Evolutionary conservation across 1,140 invertebrate species (phyloP).

Genomic region (Colletes gigas): DNA sequence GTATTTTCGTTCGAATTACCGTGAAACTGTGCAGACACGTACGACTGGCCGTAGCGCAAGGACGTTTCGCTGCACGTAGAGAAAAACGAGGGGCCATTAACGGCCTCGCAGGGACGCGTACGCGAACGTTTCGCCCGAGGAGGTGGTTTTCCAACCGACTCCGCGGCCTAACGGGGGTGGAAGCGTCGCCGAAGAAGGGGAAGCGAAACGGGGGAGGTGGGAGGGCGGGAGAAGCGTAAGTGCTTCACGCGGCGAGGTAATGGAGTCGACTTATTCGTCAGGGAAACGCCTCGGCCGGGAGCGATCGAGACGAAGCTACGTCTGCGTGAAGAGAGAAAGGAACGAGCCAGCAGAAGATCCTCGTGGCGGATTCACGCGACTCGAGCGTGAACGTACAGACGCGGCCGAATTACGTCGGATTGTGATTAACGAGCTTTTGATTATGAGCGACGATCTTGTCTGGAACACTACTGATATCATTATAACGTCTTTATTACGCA

Average conservation of each 20-base stretch:
- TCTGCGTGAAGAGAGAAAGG: neutral
- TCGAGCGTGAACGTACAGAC: neutral
- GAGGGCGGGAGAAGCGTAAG: constrained; percentile 38
- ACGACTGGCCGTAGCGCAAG: constrained; percentile 30
- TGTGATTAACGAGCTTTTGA: constrained; percentile 59
- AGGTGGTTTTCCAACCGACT: constrained; percentile 54
- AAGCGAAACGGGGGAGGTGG: neutral
- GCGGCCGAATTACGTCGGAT: constrained; percentile 30
- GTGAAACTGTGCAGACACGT: constrained; percentile 70
- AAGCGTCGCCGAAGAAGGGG: constrained; percentile 22
- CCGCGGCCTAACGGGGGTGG: neutral
- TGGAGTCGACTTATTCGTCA: constrained; percentile 66
- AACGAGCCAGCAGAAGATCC: constrained; percentile 17
- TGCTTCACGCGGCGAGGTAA: constrained; percentile 66
- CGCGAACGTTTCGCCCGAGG: constrained; percentile 45
- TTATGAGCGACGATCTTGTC: neutral
- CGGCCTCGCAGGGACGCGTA: constrained; percentile 46
- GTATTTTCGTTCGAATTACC: constrained; percentile 60
- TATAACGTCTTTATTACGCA: too few species aligned
- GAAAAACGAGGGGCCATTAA: constrained; percentile 54
- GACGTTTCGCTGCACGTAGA: constrained; percentile 46
- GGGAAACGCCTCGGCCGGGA: constrained; percentile 53
- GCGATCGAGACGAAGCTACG: constrained; percentile 38
- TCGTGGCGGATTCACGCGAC: constrained; percentile 22
- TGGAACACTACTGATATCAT: neutral